Base-by-base conservation (phyloP, 2,797 vertebrate species). In the Diplodus sargus region DNA sequence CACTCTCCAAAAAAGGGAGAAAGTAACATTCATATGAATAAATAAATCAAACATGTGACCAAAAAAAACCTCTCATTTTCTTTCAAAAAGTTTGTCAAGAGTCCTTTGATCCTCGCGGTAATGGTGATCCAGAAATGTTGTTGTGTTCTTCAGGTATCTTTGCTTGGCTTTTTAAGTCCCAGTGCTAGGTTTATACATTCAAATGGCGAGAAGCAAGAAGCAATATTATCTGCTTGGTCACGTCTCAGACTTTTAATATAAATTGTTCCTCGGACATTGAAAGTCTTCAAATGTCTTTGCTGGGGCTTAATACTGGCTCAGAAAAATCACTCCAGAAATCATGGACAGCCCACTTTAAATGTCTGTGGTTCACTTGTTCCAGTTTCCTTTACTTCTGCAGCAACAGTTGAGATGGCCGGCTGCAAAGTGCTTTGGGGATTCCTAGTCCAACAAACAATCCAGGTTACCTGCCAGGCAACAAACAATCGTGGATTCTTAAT, bases 1-100 rank as follows among this genome's bases (percentile, higher is more conserved):
- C 87, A 89, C 91, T 94, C 95, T 95, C 94, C 94, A 82, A 90
- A 94, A 94, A 93, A 87, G 76, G 84, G 89, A 94, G 92, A 94
- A 94, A 94, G 91, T 85, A 88, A 86, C 78, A 94, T 94, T 93
- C 86, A 93, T 89, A 89, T 92, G 83, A 94, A 95, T 95, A 95
- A 94, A 95, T 95, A 93, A 84, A 89, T 90, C 86, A 89, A 87
- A 87, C 73, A 83, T 83, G 54, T 79, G 79, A 81, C 87, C 84
- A 88, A 89, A 88, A 83, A 59, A 84, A 79, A 79, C 65, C 71
- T 54, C 23, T 51, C 53, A 20, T 56, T 70, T 67, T 61, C 49
- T 64, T 70, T 76, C 69, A 81, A 76, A 67, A 79, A 45, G 43
- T 71, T 57, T 63, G 43, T 70, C 54, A 22, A 39, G n/a, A 71